A percentile compares a stretch with the other conserved stretches of the same genome.
These are phyloP conservation scores for Prochilodus magdalenae DNA, from an alignment of 2,113 vertebrate genomes.

Conservation along the genomic window DNA sequence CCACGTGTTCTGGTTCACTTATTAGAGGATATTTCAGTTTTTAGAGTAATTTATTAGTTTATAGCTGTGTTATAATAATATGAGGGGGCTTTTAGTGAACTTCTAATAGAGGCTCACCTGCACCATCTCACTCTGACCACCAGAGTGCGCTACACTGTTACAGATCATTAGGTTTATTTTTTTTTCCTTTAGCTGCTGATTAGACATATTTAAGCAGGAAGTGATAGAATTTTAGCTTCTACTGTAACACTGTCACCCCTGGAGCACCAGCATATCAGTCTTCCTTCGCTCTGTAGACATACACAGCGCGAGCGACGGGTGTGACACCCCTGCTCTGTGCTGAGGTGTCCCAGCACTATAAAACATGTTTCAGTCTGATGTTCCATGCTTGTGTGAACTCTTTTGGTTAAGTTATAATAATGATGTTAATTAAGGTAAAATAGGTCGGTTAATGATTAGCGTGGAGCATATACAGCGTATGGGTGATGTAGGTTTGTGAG, in stretches of 20 bases:
- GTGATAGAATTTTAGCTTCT: not conserved
- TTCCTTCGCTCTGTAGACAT: not conserved
- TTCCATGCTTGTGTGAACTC: too few relatives aligned
- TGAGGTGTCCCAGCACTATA: not conserved
- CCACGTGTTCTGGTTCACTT: not conserved
- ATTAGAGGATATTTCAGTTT: not conserved
- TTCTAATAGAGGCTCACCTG: not conserved
- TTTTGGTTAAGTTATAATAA: not conserved
- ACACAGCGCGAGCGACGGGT: not conserved
- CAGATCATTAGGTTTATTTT: not conserved
- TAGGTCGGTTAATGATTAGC: not conserved
- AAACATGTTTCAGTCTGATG: not conserved
- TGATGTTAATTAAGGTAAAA: not conserved
- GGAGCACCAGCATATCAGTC: not conserved
- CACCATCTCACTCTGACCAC: not conserved
- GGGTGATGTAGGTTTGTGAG: not conserved
- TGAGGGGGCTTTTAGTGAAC: not conserved
- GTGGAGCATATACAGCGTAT: not conserved
- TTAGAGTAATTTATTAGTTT: not conserved
- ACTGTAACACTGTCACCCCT: not conserved
- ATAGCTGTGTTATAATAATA: not conserved
- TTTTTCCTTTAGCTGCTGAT: not conserved
- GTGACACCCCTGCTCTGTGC: not conserved
- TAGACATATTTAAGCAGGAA: slow-evolving; percentile 6
- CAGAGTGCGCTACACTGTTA: not conserved